These are phyloP conservation scores for Limulus polyphemus DNA, from an alignment of 2,888 invertebrate species.

Conservation along the genomic window DNA sequence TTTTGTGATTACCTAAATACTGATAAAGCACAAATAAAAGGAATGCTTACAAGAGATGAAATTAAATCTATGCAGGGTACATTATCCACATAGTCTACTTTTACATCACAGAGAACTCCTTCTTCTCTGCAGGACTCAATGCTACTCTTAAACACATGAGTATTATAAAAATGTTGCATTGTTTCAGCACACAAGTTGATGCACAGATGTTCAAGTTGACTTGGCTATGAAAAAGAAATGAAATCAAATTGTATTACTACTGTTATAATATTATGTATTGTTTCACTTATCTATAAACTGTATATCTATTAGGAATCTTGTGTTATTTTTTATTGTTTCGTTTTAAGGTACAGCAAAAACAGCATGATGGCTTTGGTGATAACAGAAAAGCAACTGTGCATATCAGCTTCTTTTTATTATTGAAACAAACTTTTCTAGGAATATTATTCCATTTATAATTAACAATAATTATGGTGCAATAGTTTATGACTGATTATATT, in stretches of 20 bases:
- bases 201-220: constrained; percentile 82
- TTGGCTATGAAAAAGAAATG: constrained; percentile 43
- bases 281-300: no score
- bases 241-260: neutral
- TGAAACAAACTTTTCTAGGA: no score
- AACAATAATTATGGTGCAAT: no score
- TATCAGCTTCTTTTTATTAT: no score
- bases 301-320: no score
- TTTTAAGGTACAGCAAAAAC: no score
- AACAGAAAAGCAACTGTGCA: no score
- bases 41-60: constrained; percentile 57
- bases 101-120: constrained; percentile 75
- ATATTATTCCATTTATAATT: no score
- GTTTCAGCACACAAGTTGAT: constrained; percentile 92
- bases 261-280: neutral
- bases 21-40: constrained; percentile 2
- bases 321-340: no score
- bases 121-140: constrained; percentile 88
- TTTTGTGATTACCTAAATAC: no score
- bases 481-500: no score
- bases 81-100: constrained; percentile 87
- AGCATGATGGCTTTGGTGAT: no score
- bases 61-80: constrained; percentile 92
- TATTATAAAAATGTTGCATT: constrained; percentile 96
- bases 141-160: constrained; percentile 87